Conservation (phyloP, 2,888 invertebrate species). For the Molorchus minor region DNA sequence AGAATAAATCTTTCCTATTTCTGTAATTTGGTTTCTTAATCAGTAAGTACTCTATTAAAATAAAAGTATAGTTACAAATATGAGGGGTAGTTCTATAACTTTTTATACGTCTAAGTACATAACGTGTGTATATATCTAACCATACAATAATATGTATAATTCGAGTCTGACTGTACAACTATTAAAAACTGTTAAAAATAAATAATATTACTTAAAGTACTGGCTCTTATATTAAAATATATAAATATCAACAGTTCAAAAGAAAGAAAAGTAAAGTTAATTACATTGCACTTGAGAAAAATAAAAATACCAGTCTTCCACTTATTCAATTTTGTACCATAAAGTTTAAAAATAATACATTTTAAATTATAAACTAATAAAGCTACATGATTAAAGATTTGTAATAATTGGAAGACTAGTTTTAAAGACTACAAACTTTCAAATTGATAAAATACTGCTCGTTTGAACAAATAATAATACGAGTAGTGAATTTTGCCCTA, state of each 20-base stretch:
- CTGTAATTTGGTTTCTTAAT: too few relatives aligned
- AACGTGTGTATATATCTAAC: conserved; percentile 45
- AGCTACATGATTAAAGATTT: conserved; percentile 43
- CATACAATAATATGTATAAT: conserved; percentile 39
- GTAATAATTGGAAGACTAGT: conserved; percentile 38
- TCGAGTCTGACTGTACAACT: conserved; percentile 55
- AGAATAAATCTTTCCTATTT: too few relatives aligned
- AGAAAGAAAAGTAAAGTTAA: conserved; percentile 55
- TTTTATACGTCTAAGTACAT: conserved; percentile 50
- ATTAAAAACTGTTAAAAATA: conserved; percentile 57
- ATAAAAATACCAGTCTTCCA: conserved; percentile 40
- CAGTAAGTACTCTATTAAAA: conserved; percentile 32
- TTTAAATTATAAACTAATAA: conserved; percentile 43
- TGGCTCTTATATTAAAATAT: conserved; percentile 64
- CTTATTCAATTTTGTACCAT: conserved; percentile 48
- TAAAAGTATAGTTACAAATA: conserved; percentile 39
- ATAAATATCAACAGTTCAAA: conserved; percentile 63
- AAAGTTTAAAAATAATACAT: conserved; percentile 40
- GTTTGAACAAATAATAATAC: conserved; percentile 2
- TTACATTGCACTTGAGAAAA: conserved; percentile 56
- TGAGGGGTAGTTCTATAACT: conserved; percentile 45
- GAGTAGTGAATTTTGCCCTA: background rate
- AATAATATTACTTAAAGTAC: conserved; percentile 63
- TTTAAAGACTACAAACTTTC: conserved; percentile 27
- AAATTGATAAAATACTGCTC: conserved; percentile 29